Percentiles rank a stretch among this genome's conserved stretches.
Evolutionary conservation across 1,140 invertebrate species (phyloP).

Genomic region (Macrocentrus cingulum): DNA sequence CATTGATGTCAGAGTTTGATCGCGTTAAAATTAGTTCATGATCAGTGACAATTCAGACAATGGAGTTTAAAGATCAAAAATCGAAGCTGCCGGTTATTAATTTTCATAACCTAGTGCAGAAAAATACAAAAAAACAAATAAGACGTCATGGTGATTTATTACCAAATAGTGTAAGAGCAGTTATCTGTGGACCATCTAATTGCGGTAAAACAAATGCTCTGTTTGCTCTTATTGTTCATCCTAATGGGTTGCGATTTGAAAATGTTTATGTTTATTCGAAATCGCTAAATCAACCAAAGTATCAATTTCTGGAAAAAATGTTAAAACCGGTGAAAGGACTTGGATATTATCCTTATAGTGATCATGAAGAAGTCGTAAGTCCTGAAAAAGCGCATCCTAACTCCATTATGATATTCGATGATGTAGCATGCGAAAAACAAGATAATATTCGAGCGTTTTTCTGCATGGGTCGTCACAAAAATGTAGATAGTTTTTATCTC

Average conservation of each 20-base stretch:
- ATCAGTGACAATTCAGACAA: not conserved
- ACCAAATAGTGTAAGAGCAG: slow-evolving; percentile 3
- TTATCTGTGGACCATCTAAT: slow-evolving; percentile 3
- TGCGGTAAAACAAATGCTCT: slow-evolving; percentile 1
- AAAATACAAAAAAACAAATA: not conserved
- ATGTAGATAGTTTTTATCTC: slow-evolving; percentile 9
- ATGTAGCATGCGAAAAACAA: slow-evolving; percentile 10
- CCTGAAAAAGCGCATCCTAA: too few relatives aligned
- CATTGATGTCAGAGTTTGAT: slow-evolving; percentile 20
- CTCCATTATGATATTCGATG: slow-evolving; percentile 3
- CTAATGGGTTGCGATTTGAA: slow-evolving; percentile 8
- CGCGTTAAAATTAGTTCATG: slow-evolving; percentile 34
- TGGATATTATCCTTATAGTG: not conserved
- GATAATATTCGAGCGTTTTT: slow-evolving; percentile 8
- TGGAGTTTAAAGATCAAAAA: not conserved
- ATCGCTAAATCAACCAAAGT: slow-evolving; percentile 5
- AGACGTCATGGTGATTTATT: not conserved
- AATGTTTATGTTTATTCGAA: slow-evolving; percentile 9
- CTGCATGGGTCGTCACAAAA: slow-evolving; percentile 9
- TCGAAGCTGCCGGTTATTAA: not conserved
- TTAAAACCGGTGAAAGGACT: not conserved
- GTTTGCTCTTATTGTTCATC: not conserved
- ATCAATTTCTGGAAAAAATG: not conserved
- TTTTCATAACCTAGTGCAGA: not conserved
- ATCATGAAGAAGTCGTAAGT: too few relatives aligned